phyloP scores from a whole-genome alignment of 64 coral and sea anemone species.

The Cladopsammia gracilis region DNA sequence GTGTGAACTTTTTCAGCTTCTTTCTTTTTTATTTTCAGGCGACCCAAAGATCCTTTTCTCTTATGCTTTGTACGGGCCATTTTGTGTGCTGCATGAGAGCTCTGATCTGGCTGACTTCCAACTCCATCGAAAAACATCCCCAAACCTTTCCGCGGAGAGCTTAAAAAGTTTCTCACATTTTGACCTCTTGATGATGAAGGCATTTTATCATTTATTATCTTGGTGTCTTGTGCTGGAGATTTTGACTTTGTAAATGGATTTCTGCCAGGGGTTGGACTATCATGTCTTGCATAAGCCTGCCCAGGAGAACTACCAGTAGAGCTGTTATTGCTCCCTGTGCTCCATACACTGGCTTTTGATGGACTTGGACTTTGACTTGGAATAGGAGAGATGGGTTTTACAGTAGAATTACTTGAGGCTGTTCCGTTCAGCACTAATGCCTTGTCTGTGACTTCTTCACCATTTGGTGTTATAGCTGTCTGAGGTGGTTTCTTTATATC shows the following conservation, averaged over 20 bases:
- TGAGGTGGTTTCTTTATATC: slow-evolving; percentile 48
- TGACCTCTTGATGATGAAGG: slow-evolving; percentile 55
- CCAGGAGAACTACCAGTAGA: slow-evolving; percentile 15
- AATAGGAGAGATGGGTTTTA: background rate
- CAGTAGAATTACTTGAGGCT: background rate
- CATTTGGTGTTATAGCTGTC: background rate
- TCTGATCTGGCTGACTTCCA: slow-evolving; percentile 59
- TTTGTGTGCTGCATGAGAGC: slow-evolving; percentile 67
- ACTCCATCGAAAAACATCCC: slow-evolving; percentile 89
- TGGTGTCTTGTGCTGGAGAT: slow-evolving; percentile 29
- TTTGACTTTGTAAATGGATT: slow-evolving; percentile 38
- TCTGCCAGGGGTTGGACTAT: slow-evolving; percentile 15
- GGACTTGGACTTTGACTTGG: slow-evolving; percentile 19
- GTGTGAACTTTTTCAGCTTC: slow-evolving; percentile 42
- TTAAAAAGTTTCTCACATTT: slow-evolving; percentile 80
- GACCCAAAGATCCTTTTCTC: slow-evolving; percentile 85
- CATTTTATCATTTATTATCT: slow-evolving; percentile 2
- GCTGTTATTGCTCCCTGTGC: slow-evolving; percentile 37
- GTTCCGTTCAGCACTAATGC: slow-evolving; percentile 20
- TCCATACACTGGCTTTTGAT: slow-evolving; percentile 36
- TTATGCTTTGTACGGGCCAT: slow-evolving; percentile 51
- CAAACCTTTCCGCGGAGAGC: slow-evolving; percentile 58
- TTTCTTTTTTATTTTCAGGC: slow-evolving; percentile 78
- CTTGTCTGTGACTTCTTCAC: background rate
- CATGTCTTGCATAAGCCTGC: slow-evolving; percentile 2